Evolutionary conservation across 2,113 vertebrate genomes (phyloP).

Genomic region (Cyprinodon variegatus): DNA sequence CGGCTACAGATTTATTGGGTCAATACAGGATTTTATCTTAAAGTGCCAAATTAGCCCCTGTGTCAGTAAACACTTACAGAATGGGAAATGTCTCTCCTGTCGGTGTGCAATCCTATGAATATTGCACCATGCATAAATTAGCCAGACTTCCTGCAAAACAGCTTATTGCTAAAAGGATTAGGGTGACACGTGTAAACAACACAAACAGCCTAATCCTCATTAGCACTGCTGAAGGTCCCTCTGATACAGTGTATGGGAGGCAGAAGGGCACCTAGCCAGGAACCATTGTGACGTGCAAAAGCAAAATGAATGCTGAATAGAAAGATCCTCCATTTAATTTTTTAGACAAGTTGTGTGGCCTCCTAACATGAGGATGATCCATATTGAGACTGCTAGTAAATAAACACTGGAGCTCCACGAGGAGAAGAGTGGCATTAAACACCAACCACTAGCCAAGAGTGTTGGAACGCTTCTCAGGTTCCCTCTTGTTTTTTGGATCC

Average conservation of each 20-base stretch:
- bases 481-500: constrained; percentile 77
- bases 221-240: constrained; percentile 78
- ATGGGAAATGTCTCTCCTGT: constrained; percentile 10
- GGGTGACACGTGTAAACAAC: constrained; percentile 80
- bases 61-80: not conserved
- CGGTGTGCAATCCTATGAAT: constrained; percentile 38
- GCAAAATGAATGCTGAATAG: constrained; percentile 30
- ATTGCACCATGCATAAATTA: constrained; percentile 72
- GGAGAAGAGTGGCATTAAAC: constrained; percentile 36
- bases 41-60: constrained; percentile 34
- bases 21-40: constrained; percentile 32
- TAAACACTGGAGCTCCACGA: constrained; percentile 31
- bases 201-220: constrained; percentile 84
- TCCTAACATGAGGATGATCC: constrained; percentile 37
- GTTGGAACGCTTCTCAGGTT: constrained; percentile 62
- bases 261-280: constrained; percentile 44
- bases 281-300: constrained; percentile 47
- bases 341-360: constrained; percentile 22
- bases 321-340: constrained; percentile 12
- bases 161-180: constrained; percentile 82
- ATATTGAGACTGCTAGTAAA: constrained; percentile 48
- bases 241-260: constrained; percentile 59
- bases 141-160: constrained; percentile 72
- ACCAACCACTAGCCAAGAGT: constrained; percentile 61
- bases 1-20: not conserved